Base-by-base conservation (phyloP, 2,113 vertebrate genomes). In the Gadus chalcogrammus region DNA sequence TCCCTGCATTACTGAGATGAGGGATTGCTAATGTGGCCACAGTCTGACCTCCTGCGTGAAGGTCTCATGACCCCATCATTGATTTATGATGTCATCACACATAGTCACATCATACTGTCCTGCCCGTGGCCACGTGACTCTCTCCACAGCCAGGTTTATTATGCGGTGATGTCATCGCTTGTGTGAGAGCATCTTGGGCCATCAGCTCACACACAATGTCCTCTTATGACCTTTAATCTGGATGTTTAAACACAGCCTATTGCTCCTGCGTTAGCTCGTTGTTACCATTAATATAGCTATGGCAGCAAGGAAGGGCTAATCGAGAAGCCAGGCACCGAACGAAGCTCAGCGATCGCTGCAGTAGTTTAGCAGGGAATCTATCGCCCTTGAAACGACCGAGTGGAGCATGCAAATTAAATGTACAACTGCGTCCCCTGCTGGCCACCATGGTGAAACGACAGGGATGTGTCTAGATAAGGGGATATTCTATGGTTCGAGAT, bases 371-470 rank as follows among this genome's bases (percentile, higher is more conserved):
- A n/a, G 55, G 64, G 38, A 58, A 11, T 64, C 64, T 59, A 38
- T 59, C 3, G 66, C 67, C 78, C 81, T 81, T 79, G 74, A 80
- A 15, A 17, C 67, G 72, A 70, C 71, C 74, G 64, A 69, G 0
- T 2, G 65, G 16, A 61, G 60, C 52, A 4, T 6, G 3, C 11
- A 74, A 48, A 73, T 71, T 12, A 28, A 48, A 48, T 8, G 68
- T 68, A 5, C 79, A 81, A 79, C 76, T 81, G 71, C 4, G 87
- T 76, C 89, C 72, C 64, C 86, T 83, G 42, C 59, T 79, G 89
- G 81, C 56, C 15, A 4, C 53, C 12, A 3, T 15, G 8, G 55
- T n/a, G 15, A 0, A 16, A 58, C n/a, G 55, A n/a, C 42, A 48
- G 42, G 42, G 42, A 48, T 48, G 11, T 48, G 42, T 48, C 42